Conservation (phyloP, 2,113 vertebrate species). For the Himantopus leucocephalus region DNA sequence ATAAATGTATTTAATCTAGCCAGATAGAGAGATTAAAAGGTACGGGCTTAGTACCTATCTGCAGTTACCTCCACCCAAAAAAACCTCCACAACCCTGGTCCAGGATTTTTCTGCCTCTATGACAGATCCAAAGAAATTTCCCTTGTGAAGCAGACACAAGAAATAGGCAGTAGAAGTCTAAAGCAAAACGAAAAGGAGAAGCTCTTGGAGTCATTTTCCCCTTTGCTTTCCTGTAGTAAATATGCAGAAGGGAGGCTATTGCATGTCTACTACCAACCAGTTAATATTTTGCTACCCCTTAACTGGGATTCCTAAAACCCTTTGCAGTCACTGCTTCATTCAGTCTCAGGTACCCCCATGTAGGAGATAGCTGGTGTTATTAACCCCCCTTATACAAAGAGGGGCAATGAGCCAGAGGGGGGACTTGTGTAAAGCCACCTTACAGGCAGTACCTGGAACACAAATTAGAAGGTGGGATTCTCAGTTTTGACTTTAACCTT, state of each 20-base stretch:
- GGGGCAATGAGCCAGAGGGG: neutral
- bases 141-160: neutral
- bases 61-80: conserved; percentile 7
- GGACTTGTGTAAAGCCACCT: neutral
- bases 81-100: neutral
- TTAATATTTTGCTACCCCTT: neutral
- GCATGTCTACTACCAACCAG: neutral
- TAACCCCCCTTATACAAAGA: neutral
- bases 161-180: neutral
- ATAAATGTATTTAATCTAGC: conserved; percentile 34
- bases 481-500: neutral
- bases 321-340: neutral
- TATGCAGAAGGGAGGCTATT: neutral
- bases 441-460: neutral
- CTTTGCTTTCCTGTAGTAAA: neutral
- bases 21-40: neutral
- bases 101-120: neutral
- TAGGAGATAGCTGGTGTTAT: neutral
- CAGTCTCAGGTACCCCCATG: neutral
- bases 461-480: neutral
- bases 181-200: neutral
- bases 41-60: neutral
- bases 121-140: neutral
- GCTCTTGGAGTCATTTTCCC: neutral
- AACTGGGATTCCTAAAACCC: neutral